A percentile compares a stretch with the other conserved stretches of the same genome.
Conservation (phyloP, 2,888 invertebrate species). For the Dasysyrphus albostriatus region DNA sequence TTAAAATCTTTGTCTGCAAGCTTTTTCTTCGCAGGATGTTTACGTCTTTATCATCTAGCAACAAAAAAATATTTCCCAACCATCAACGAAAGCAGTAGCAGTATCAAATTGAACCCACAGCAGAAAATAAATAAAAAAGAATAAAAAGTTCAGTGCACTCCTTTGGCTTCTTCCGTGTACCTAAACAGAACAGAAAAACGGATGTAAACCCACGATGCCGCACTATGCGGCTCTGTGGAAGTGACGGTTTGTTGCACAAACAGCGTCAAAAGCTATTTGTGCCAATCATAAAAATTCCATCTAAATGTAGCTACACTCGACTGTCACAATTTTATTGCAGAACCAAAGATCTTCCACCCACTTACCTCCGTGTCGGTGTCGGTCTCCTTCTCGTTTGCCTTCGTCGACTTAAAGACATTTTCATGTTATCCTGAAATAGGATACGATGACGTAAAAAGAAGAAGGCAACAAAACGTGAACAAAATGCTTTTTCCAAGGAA, state of each 20-base stretch:
- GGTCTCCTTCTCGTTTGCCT: not conserved
- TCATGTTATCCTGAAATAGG: slow-evolving; percentile 45
- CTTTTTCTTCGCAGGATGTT: slow-evolving; percentile 7
- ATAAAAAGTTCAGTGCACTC: slow-evolving; percentile 36
- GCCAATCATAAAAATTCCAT: slow-evolving; percentile 68
- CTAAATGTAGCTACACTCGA: slow-evolving; percentile 48
- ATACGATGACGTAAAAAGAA: slow-evolving; percentile 25
- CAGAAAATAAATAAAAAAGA: not conserved
- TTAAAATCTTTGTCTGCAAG: slow-evolving; percentile 35
- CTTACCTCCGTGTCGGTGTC: slow-evolving; percentile 16
- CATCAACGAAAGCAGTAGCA: not conserved
- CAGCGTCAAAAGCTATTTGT: slow-evolving; percentile 68
- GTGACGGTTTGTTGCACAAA: slow-evolving; percentile 37
- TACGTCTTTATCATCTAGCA: slow-evolving; percentile 14
- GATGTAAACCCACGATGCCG: slow-evolving; percentile 6
- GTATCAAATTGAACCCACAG: not conserved
- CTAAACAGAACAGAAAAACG: not conserved
- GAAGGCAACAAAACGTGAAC: not conserved
- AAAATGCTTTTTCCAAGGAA: slow-evolving; percentile 29
- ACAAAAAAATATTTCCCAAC: not conserved
- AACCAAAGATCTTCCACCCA: slow-evolving; percentile 16
- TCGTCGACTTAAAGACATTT: slow-evolving; percentile 38
- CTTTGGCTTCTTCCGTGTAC: slow-evolving; percentile 1
- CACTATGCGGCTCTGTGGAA: not conserved
- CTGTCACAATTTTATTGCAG: slow-evolving; percentile 57